Base-by-base conservation (phyloP, 1,140 invertebrate species). In the Brachionus koreanus region DNA sequence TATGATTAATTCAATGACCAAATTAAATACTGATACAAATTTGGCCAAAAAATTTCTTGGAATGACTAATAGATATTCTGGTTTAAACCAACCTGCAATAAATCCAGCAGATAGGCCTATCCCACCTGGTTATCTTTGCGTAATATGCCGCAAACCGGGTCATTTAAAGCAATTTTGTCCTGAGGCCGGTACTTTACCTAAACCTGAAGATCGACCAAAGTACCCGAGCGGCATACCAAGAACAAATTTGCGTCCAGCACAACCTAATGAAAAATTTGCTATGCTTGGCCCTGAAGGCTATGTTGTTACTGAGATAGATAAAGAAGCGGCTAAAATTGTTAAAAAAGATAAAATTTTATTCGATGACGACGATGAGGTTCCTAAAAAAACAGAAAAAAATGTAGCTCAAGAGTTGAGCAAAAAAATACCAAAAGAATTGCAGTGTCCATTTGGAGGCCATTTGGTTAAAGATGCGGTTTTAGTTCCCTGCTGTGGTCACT, bases 281-380 rank as follows among this genome's bases (percentile, higher is more conserved):
- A 79, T 61, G 49, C 37, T 79, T 13, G 76, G 76, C 10, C 76
- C 76, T n/a, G 76, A 79, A 7, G 76, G 76, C 49, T 79, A 79
- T 61, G 76, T 79, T 5, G 52, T 79, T 23, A 65, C 33, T 9
- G 49, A 79, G 7, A 79, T 79, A 10, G 76, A 79, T 5, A 23
- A 61, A 5, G 16, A 33, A 37, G 76, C 76, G 10, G 19, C 76
- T 7, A 57, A 61, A 39, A 61, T 79, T 33, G 16, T 79, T 25
- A 79, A 79, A 39, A 79, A 79, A 79, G 76, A 79, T 19, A 79
- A 79, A 43, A 37, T 57, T 61, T 42, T 79, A 19, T 79, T 69
- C 25, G 76, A 79, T 43, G 76, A 79, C 12, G 76, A 79, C 10
- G 76, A 79, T n/a, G 76, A 79, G 29, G 49, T 61, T 33, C 1